phyloP scores from a whole-genome alignment of 92 coral and sea anemone genomes.

The Desmophyllum pertusum region DNA sequence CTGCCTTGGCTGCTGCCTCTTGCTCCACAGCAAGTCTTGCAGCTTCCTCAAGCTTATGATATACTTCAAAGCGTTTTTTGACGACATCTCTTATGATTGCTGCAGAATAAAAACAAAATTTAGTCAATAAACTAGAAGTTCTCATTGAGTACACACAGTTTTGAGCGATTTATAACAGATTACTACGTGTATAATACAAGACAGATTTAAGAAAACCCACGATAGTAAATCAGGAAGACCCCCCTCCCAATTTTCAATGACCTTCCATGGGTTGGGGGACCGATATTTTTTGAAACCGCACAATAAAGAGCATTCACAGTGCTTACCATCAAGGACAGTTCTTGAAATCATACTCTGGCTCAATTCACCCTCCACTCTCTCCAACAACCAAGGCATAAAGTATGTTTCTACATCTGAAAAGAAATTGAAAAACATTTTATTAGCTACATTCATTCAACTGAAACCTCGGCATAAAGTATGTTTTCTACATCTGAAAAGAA shows the following conservation, averaged over 20 bases:
- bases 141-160: no score
- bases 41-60: conserved; percentile 86
- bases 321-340: conserved; percentile 90
- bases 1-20: conserved; percentile 83
- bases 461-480: neutral
- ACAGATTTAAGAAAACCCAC: no score
- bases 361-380: conserved; percentile 75
- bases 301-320: neutral
- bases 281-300: no score
- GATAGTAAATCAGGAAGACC: no score
- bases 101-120: conserved; percentile 35
- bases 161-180: no score
- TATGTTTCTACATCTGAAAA: conserved; percentile 89
- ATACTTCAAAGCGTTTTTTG: conserved; percentile 70
- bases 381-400: conserved; percentile 98
- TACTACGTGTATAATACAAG: no score
- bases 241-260: no score
- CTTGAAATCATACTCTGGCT: conserved; percentile 76
- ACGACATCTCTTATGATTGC: conserved; percentile 96
- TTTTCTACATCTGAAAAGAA: no score
- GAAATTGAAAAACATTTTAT: neutral
- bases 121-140: neutral
- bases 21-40: conserved; percentile 71
- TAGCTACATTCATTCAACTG: neutral
- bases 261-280: no score